phyloP scores from a whole-genome alignment of 2,797 vertebrate species.

The Pogonophryne albipinna region DNA sequence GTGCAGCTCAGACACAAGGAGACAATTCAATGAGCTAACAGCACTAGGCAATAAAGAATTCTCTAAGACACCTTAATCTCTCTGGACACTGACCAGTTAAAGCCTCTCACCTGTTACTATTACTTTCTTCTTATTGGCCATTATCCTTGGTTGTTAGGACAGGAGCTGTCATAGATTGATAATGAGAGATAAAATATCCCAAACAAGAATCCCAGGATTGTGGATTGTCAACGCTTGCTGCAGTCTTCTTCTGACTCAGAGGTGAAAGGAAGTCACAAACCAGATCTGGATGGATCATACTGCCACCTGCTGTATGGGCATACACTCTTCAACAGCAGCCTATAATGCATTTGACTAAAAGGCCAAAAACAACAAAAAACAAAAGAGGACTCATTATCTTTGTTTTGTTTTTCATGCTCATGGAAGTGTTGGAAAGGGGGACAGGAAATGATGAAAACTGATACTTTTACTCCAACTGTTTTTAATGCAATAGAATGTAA shows the following conservation, averaged over 20 bases:
- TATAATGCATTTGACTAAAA: neutral
- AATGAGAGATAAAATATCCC: conserved; percentile 12
- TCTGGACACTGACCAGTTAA: conserved; percentile 2
- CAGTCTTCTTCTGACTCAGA: conserved; percentile 51
- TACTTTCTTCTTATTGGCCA: conserved; percentile 81
- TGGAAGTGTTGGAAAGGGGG: neutral
- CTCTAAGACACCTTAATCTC: neutral
- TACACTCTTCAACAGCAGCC: neutral
- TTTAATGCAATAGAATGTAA: conserved; percentile 20
- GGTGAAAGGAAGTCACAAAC: conserved; percentile 33
- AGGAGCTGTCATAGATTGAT: conserved; percentile 28
- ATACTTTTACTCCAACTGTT: conserved; percentile 26
- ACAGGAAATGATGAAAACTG: conserved; percentile 9
- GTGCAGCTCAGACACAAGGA: conserved; percentile 9
- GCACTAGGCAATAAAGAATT: conserved; percentile 2
- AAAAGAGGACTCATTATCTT: neutral
- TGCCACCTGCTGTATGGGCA: conserved; percentile 69
- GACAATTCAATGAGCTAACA: conserved; percentile 22
- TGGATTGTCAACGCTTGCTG: conserved; percentile 26
- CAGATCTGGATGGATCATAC: conserved; percentile 6
- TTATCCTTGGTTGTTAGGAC: conserved; percentile 40
- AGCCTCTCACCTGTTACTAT: conserved; percentile 81
- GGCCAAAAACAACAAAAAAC: neutral
- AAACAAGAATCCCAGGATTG: conserved; percentile 24
- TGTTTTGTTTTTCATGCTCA: neutral